Base-by-base conservation (phyloP, 2,113 vertebrate species). In the Pontoporia blainvillei region DNA sequence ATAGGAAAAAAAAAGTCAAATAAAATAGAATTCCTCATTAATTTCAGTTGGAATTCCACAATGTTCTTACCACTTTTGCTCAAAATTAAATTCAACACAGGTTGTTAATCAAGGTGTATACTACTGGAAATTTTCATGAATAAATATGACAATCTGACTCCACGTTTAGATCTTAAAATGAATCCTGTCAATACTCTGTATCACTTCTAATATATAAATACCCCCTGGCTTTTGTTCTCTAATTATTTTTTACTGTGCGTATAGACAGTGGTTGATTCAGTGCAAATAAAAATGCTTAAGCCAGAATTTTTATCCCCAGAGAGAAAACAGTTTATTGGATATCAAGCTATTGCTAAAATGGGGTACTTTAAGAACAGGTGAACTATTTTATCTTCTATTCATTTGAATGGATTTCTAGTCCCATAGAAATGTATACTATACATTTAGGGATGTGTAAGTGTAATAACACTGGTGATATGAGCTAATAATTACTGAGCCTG, bases 271-370 rank as follows among this genome's bases (percentile, higher is more conserved):
- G n/a, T 91, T 72, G 61, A 90, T 41, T 75, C 57, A 20, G 3
- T 54, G 17, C 23, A 69, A 93, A 91, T 78, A 94, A 90, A 94
- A 83, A 66, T 23, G 1, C 21, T 85, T 69, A 79, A 69, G 5
- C 17, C 17, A 67, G 6, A 93, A 39, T 90, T 91, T 93, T 49
- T 95, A 34, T 84, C 49, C 34, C n/a, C 13, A 49, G 29, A 84
- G 10, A 89, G 27, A 25, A 88, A 91, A 89, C 1, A n/a, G 31
- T 29, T 88, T 67, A 95, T n/a, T 86, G n/a, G 13, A 69, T 81
- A 88, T 66, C 83, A 94, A 95, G 29, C 36, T 84, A 91, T 36
- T 66, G 29, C 11, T 86, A 93, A 95, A 96, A 94, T 93, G 44
- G 93, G 21, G 17, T 78, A 18, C 3, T 91, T 93, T 88, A 72